phyloP scores from a whole-genome alignment of 2,888 invertebrate genomes.

The Lagria hirta region DNA sequence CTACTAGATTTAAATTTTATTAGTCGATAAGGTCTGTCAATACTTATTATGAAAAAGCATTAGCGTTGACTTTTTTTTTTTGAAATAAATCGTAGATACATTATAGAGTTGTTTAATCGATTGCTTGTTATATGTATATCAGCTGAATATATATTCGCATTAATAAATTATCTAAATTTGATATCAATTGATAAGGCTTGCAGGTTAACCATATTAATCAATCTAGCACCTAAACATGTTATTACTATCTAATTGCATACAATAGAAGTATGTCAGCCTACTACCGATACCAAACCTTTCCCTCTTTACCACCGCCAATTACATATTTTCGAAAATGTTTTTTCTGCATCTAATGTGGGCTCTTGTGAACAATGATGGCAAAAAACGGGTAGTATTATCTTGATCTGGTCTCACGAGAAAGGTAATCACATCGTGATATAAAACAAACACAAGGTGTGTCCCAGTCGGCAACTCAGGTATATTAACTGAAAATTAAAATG shows the following conservation, averaged over 20 bases:
- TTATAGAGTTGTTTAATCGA: too few relatives aligned
- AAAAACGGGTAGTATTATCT: slow-evolving; percentile 10
- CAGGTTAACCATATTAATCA: slow-evolving; percentile 33
- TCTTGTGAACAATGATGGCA: slow-evolving; percentile 11
- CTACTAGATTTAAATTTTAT: too few relatives aligned
- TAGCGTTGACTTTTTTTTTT: too few relatives aligned
- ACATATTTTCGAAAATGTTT: slow-evolving; percentile 16
- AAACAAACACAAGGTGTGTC: slow-evolving; percentile 45
- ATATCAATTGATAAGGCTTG: slow-evolving; percentile 27
- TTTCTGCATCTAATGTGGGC: background rate
- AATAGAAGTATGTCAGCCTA: slow-evolving; percentile 41
- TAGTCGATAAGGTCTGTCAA: too few relatives aligned
- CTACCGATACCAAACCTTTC: slow-evolving; percentile 39
- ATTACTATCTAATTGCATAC: slow-evolving; percentile 37
- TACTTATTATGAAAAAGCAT: too few relatives aligned
- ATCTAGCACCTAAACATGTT: slow-evolving; percentile 40
- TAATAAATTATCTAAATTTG: slow-evolving; percentile 15
- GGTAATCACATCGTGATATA: slow-evolving; percentile 30
- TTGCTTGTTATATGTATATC: too few relatives aligned
- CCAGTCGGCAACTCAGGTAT: slow-evolving; percentile 39
- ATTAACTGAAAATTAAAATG: slow-evolving; percentile 47
- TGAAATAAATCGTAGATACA: too few relatives aligned
- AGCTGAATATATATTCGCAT: too few relatives aligned
- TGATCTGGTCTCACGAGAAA: slow-evolving; percentile 21
- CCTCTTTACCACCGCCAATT: slow-evolving; percentile 32